Evolutionary conservation across 2,797 vertebrate species (phyloP), one percentile per base, ranked within the genome.

Genomic region (Mormyrops boulengeri): DNA sequence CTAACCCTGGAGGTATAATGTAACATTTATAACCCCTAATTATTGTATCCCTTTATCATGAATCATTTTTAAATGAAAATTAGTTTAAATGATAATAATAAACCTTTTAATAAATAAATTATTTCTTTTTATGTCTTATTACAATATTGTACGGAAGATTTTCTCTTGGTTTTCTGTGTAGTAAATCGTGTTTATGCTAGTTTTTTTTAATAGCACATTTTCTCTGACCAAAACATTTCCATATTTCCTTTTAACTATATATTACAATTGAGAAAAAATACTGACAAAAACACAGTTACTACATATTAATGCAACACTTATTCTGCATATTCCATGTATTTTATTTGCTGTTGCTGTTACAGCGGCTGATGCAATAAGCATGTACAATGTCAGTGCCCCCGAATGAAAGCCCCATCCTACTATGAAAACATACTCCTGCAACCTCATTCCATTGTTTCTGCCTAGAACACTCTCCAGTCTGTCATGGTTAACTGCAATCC

Each of bases 351-450:
- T 91, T 91, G 91, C 94, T 94, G 93, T 95, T 94, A 94, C 93
- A 95, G 94, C 91, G 92, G 92, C 95, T 92, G 92, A 95, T 92
- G 94, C 95, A 94, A 94, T 93, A 95, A 95, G 95, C 95, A 94
- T 93, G 92, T 94, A 95, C 92, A 95, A 94, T 91, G 91, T 94
- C 91, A 94, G 93, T 93, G 90, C 92, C 89, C 90, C 92, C 87
- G 89, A 80, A 85, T 87, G 60, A 82, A 73, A 89, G 89, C 90
- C 88, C 73, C 62, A 41, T 9, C 90, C 60, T 88, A 3, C 11
- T 3, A 88, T 41, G 12, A 66, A 3, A 11, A 44, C 57, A 86
- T 50, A 89, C 14, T 26, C 47, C 60, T 50, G 55, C 11, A 49
- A 19, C 50, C 55, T 1, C 85, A 55, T 22, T 87, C 19, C 60